phyloP scores from a whole-genome alignment of 2,797 vertebrate genomes.

The Hemitrygon akajei region DNA sequence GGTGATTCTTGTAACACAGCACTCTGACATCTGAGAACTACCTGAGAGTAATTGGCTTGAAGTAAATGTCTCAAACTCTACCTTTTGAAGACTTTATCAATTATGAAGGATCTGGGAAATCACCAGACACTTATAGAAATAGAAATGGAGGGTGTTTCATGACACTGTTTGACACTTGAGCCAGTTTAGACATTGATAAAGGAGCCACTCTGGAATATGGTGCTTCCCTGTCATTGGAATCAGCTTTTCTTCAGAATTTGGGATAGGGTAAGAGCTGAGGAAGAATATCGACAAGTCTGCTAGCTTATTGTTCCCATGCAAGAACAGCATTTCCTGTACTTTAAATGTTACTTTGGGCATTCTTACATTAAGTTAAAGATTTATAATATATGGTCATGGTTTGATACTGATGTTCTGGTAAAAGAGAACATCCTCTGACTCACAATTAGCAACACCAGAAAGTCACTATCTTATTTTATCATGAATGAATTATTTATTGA shows the following conservation, averaged over 20 bases:
- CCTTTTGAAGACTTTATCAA: too few relatives aligned
- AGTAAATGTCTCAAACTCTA: too few relatives aligned
- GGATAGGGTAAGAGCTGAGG: neutral
- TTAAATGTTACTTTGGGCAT: neutral
- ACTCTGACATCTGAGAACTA: too few relatives aligned
- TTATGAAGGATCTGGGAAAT: too few relatives aligned
- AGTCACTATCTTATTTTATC: neutral
- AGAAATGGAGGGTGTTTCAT: neutral
- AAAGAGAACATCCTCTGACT: neutral
- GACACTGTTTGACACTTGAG: neutral
- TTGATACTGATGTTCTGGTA: neutral
- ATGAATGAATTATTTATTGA: neutral
- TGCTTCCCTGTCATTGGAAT: neutral
- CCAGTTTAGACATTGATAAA: neutral
- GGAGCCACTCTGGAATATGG: neutral
- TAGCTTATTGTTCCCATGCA: neutral
- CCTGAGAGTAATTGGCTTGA: too few relatives aligned
- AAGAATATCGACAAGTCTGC: neutral
- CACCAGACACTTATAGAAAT: too few relatives aligned
- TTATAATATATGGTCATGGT: neutral
- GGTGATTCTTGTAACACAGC: too few relatives aligned
- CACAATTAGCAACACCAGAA: neutral
- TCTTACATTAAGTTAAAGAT: neutral
- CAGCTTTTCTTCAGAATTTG: neutral
- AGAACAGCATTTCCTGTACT: neutral